Evolutionary conservation across 2,113 vertebrate species (phyloP).

Genomic region (Muntiacus muntjak): DNA sequence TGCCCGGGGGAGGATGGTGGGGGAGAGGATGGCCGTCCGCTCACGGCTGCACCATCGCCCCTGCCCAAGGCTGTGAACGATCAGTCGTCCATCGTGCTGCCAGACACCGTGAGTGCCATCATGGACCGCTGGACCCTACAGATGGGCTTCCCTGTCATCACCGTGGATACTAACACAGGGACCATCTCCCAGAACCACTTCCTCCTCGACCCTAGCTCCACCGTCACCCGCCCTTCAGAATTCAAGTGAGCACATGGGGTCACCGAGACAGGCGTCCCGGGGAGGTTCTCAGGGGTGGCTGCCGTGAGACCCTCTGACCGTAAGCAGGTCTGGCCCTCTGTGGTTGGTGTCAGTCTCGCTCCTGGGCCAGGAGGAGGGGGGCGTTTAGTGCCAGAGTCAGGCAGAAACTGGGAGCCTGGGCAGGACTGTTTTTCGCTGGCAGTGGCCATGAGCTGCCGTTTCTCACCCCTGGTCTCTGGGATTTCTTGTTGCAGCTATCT

Average conservation of each 20-base stretch:
- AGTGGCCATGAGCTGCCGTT: background rate
- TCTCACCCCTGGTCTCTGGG: background rate
- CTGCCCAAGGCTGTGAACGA: constrained; percentile 60
- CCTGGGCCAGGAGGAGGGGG: background rate
- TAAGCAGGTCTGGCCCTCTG: background rate
- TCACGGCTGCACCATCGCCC: fast-evolving
- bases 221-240: constrained; percentile 74
- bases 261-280: background rate
- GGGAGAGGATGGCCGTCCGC: fast-evolving
- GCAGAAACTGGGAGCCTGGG: background rate
- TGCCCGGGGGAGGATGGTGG: background rate
- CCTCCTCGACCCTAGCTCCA: constrained; percentile 82
- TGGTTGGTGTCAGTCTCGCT: background rate
- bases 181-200: constrained; percentile 84
- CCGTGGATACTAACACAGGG: constrained; percentile 79
- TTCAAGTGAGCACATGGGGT: constrained; percentile 81
- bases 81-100: fast-evolving
- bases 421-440: background rate
- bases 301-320: background rate
- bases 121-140: constrained; percentile 95
- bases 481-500: constrained; percentile 81
- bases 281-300: fast-evolving
- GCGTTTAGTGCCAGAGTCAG: background rate
- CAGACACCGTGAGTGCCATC: constrained; percentile 65
- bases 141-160: constrained; percentile 94